These are phyloP conservation scores for Megalonaias nervosa DNA, from an alignment of 1,140 invertebrate genomes.

Conservation along the genomic window DNA sequence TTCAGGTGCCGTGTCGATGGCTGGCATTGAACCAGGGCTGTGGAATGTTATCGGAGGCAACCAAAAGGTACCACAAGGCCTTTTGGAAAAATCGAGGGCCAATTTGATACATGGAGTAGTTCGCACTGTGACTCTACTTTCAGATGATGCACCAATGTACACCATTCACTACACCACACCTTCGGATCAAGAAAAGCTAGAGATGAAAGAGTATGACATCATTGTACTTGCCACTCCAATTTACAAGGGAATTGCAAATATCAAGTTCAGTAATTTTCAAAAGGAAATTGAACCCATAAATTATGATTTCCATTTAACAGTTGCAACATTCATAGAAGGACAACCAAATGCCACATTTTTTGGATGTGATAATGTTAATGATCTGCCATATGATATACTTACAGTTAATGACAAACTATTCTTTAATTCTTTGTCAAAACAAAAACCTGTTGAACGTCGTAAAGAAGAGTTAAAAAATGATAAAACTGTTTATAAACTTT, in stretches of 20 bases:
- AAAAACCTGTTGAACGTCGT: conserved; percentile 66
- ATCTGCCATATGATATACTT: conserved; percentile 69
- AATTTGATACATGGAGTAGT: conserved; percentile 69
- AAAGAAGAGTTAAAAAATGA: conserved; percentile 22
- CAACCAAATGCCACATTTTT: conserved; percentile 73
- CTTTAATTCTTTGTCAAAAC: conserved; percentile 71
- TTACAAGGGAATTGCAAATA: conserved; percentile 68
- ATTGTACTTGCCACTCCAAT: conserved; percentile 78
- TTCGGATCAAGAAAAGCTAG: conserved; percentile 21
- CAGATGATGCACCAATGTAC: conserved; percentile 28
- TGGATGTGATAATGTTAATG: conserved; percentile 63
- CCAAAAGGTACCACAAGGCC: conserved; percentile 72
- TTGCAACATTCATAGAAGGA: conserved; percentile 77
- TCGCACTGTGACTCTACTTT: conserved; percentile 20
- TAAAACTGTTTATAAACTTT: conserved; percentile 67
- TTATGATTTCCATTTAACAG: conserved; percentile 74
- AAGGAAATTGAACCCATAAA: conserved; percentile 55
- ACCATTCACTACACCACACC: conserved; percentile 23
- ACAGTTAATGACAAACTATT: conserved; percentile 71
- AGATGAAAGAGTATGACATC: conserved; percentile 73
- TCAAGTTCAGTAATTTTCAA: conserved; percentile 71
- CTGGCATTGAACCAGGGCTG: conserved; percentile 74
- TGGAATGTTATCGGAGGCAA: conserved; percentile 80
- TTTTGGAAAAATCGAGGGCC: conserved; percentile 71
- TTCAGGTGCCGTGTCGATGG: conserved; percentile 74